Evolutionary conservation across 1,140 invertebrate genomes (phyloP), one percentile per base, ranked within the genome.

Genomic region (Andrena cerasifolii): DNA sequence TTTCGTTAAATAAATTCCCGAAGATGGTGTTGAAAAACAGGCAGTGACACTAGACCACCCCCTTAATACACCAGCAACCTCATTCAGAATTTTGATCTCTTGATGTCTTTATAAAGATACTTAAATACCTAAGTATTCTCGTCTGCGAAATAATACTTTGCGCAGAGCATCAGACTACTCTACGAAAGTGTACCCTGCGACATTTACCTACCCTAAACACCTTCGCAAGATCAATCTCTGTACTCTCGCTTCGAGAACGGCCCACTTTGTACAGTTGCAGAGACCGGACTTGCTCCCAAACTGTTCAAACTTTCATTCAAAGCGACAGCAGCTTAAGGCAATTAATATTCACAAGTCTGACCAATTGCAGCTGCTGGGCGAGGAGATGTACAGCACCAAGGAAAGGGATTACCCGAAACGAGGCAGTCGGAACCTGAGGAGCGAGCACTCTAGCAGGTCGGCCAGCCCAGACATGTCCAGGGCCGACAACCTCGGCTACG

Each of bases 341-440:
- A 28, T 40, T 24, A 14, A 36, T 28, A 51, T 63, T 63, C 5
- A 73, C 10, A 21, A 40, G 5, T 51, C 18, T 18, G 12, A 16
- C 16, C 2, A 62, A 70, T 89, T 90, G 54, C 80, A 93, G 92
- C 36, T 93, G 4, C 85, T 93, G 3, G 92, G 92, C 5, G 91
- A 92, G 36, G 91, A 92, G 68, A 90, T 91, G 88, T 90, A 90
- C 80, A 90, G 87, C 75, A 88, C 78, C 51, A 81, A 78, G 1
- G 88, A 89, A 24, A 89, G 82, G n/a, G 88, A 90, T 28, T 89
- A 90, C n/a, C 68, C 78, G 0, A 90, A 79, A 12, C 70, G 74
- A 0, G 56, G 68, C 5, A n/a, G 53, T 18, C 74, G 77, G n/a
- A 78, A 74, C 5, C 31, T 78, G 0, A 47, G 53, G 3, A 90